Conservation (phyloP, 2,888 invertebrate species). For the Eurois occulta region DNA sequence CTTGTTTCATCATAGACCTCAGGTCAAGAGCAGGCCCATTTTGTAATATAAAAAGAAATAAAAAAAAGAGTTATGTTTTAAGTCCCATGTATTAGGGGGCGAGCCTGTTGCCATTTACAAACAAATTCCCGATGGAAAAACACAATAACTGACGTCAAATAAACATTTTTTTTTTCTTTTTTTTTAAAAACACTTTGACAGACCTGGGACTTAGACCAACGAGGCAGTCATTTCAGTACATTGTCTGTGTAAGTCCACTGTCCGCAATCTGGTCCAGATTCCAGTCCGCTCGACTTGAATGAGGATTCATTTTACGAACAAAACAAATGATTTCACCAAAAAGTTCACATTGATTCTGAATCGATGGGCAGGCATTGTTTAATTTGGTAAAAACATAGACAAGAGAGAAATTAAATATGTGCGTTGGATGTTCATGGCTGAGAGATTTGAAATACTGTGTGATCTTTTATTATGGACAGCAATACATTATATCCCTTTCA, state of each 20-base stretch:
- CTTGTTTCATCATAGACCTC: too few species aligned
- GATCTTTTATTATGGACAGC: constrained; percentile 29
- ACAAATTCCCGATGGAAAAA: too few species aligned
- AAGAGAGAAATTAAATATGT: constrained; percentile 47
- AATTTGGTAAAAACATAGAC: constrained; percentile 52
- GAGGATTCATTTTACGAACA: constrained; percentile 7
- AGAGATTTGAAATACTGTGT: constrained; percentile 43
- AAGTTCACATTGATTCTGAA: constrained; percentile 34
- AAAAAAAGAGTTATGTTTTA: too few species aligned
- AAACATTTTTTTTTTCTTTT: too few species aligned
- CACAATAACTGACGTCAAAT: too few species aligned
- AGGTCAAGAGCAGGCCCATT: too few species aligned
- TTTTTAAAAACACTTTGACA: too few species aligned
- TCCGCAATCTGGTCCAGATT: neutral
- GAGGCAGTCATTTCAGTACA: too few species aligned
- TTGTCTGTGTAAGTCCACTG: neutral
- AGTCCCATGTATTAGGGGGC: too few species aligned
- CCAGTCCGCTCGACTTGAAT: neutral
- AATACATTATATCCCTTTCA: constrained; percentile 38
- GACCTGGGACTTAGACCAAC: too few species aligned
- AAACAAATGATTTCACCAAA: constrained; percentile 19
- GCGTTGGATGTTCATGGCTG: constrained; percentile 11
- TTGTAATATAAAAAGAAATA: too few species aligned
- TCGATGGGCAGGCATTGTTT: constrained; percentile 27
- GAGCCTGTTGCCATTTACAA: too few species aligned